Base-by-base conservation (phyloP, 2,888 invertebrate genomes). In the Diogma glabrata region DNA sequence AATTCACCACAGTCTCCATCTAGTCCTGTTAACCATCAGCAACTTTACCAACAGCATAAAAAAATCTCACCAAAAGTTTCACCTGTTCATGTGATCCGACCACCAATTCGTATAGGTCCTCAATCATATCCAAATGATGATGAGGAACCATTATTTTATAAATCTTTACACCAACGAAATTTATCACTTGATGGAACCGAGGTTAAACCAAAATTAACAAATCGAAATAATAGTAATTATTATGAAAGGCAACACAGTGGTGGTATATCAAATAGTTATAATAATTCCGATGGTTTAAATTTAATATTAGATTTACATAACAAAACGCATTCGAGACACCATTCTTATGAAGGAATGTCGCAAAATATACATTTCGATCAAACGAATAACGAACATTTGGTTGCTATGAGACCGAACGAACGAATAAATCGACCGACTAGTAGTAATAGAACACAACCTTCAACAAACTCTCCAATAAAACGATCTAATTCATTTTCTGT, bases 401-500 rank as follows among this genome's bases (percentile, higher is more conserved):
- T 46, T 46, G 24, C 46, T 24, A 46, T 46, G 46, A 46, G 46
- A 46, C 46, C 46, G 24, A 16, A 16, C 5, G 24, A 22, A 16
- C 24, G 16, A 24, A 24, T 46, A 24, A 46, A 24, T 14, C 26
- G 24, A 46, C 24, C 6, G 9, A 46, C 22, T 22, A 26, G 24
- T 24, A 46, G 24, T 24, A 46, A 46, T 22, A 46, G 24, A 16
- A 24, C 23, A 24, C 23, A 53, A 48, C 26, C 43, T 28, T 38
- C 30, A 49, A 7, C 26, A 46, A 36, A 47, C 12, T 28, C 70
- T 28, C 70, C 77, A n/a, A 78, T 84, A 52, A 75, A 77, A 60
- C 73, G 84, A 17, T 84, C 83, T 4, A 82, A 80, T 60, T 83
- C 83, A 9, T 84, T 83, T 61, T 79, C 61, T 67, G 72, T 58